A percentile compares a stretch with the other conserved stretches of the same genome.
Evolutionary conservation across 2,113 vertebrate species (phyloP).

Genomic region (Macquaria ambigua): DNA sequence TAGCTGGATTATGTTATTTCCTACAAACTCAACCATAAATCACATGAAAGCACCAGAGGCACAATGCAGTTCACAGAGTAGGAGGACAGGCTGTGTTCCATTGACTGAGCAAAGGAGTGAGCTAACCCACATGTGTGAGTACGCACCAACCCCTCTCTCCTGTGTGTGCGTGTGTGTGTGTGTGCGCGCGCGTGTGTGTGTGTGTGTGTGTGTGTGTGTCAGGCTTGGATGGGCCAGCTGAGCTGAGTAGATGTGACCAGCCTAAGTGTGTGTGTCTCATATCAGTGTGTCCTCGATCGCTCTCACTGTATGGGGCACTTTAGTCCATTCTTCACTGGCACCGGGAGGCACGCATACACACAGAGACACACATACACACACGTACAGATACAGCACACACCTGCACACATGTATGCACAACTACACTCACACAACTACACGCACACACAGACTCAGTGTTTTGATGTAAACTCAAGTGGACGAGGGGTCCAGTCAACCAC

Average conservation of each 20-base stretch:
- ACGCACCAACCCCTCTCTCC: not conserved
- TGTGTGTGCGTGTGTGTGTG: conserved; percentile 15
- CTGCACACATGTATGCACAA: conserved; percentile 44
- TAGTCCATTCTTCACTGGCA: conserved; percentile 68
- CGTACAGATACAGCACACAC: conserved; percentile 20
- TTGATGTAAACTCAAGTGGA: conserved; percentile 78
- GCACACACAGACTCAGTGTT: conserved; percentile 53
- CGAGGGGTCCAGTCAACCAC: conserved; percentile 65
- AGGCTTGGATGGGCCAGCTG: conserved; percentile 60
- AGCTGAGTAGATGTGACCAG: conserved; percentile 78
- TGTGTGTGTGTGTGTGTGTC: conserved; percentile 44
- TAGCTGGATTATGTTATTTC: not conserved
- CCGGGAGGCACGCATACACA: conserved; percentile 48
- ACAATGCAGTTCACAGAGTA: conserved; percentile 23
- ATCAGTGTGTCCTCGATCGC: conserved; percentile 83
- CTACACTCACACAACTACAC: conserved; percentile 40
- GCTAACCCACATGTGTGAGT: conserved; percentile 55
- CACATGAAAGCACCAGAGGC: not conserved
- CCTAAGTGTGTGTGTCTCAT: conserved; percentile 81
- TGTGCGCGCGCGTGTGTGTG: conserved; percentile 40
- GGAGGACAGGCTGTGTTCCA: conserved; percentile 46
- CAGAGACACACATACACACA: conserved; percentile 41
- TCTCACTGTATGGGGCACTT: conserved; percentile 80
- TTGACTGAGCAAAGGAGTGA: conserved; percentile 58
- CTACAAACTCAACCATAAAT: conserved; percentile 7